Evolutionary conservation across 2,797 vertebrate genomes (phyloP).

Genomic region (Megaceryle alcyon): DNA sequence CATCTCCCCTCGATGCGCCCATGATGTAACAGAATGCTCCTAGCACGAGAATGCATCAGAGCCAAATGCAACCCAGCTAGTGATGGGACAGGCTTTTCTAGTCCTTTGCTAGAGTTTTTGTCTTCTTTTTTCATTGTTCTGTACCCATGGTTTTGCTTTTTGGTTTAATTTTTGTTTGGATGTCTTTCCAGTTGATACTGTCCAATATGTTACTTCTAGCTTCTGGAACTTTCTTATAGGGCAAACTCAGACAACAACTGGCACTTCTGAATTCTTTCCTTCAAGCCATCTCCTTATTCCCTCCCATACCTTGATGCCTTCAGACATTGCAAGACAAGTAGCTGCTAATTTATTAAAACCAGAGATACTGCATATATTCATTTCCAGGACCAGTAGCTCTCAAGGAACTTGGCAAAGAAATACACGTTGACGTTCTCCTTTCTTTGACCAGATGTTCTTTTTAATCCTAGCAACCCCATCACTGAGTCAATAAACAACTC

Average conservation of each 20-base stretch:
- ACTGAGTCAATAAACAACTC: background rate
- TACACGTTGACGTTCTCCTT: background rate
- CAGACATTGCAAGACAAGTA: background rate
- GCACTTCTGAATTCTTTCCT: background rate
- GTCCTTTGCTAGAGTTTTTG: background rate
- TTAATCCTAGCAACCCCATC: background rate
- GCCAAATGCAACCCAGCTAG: background rate
- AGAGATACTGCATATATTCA: background rate
- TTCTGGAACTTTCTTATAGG: background rate
- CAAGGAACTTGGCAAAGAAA: background rate
- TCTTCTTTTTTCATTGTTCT: background rate
- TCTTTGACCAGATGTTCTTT: background rate
- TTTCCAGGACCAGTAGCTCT: background rate
- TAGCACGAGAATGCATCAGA: background rate
- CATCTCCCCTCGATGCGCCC: background rate
- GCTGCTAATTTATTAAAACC: background rate
- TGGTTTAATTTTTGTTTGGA: background rate
- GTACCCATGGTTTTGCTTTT: background rate
- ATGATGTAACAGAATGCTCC: background rate
- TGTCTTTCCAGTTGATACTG: background rate
- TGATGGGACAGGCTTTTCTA: background rate
- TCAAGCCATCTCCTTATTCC: background rate
- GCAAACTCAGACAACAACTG: background rate
- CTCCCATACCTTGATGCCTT: background rate
- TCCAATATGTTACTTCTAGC: background rate